Percentiles rank a stretch among this genome's conserved stretches.
phyloP scores from a whole-genome alignment of 2,113 vertebrate genomes.

The Gasterosteus aculeatus region DNA sequence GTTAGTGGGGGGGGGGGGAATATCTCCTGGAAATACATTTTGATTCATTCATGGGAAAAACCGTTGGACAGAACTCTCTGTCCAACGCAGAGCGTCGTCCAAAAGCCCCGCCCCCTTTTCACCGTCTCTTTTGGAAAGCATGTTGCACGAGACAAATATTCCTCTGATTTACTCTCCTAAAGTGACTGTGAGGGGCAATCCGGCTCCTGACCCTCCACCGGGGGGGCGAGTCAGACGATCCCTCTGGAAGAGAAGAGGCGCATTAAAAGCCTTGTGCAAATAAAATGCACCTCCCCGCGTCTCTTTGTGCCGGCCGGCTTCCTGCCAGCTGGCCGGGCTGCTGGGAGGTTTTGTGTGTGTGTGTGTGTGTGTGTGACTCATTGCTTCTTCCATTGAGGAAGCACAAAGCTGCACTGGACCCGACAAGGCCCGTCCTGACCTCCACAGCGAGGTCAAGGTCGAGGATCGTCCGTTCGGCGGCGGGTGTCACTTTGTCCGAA shows the following conservation, averaged over 20 bases:
- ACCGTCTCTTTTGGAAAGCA: no score
- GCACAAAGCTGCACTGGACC: slow-evolving; percentile 44
- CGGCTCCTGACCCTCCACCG: background rate
- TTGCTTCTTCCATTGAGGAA: slow-evolving; percentile 51
- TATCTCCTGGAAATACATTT: slow-evolving; percentile 54
- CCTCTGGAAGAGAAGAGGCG: slow-evolving; percentile 1
- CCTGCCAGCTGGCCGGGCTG: slow-evolving; percentile 65
- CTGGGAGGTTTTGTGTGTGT: slow-evolving; percentile 39
- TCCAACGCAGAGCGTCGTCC: slow-evolving; percentile 5
- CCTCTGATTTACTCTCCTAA: no score
- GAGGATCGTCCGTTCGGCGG: background rate
- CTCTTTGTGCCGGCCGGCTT: slow-evolving; percentile 52
- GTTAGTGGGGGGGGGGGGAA: slow-evolving; percentile 6
- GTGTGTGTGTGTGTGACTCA: slow-evolving; percentile 38
- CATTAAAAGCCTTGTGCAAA: slow-evolving; percentile 38
- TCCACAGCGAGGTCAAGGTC: slow-evolving; percentile 50
- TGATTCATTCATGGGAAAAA: slow-evolving; percentile 68
- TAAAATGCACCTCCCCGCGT: slow-evolving; percentile 42
- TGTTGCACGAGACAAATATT: no score
- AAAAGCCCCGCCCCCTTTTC: no score
- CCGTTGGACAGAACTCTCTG: slow-evolving; percentile 34
- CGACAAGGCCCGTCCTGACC: slow-evolving; percentile 24
- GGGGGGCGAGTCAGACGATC: slow-evolving; percentile 13
- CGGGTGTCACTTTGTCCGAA: slow-evolving; percentile 40
- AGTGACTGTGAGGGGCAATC: background rate